Conservation (phyloP, 2,888 invertebrate species). For the Torymus auratus region DNA sequence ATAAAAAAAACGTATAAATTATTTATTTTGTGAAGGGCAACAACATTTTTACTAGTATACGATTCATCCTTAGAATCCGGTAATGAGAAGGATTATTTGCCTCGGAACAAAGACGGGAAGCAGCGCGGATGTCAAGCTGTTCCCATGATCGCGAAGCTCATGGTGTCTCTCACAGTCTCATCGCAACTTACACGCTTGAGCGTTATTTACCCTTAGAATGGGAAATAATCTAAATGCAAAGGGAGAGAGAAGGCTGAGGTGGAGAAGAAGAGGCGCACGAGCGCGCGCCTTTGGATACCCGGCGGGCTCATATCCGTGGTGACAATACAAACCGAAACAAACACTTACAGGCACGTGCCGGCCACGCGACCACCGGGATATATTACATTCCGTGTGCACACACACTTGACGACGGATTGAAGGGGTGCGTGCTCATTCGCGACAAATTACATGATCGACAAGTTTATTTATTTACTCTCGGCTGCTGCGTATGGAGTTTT, state of each 20-base stretch:
- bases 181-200: constrained; percentile 61
- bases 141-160: constrained; percentile 48
- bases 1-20: no score
- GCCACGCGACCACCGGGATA: constrained; percentile 78
- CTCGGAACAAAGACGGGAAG: constrained; percentile 25
- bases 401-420: constrained; percentile 74
- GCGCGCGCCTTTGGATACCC: constrained; percentile 52
- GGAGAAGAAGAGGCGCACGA: constrained; percentile 21
- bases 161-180: constrained; percentile 1
- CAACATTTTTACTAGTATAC: constrained; percentile 20
- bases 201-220: constrained; percentile 69
- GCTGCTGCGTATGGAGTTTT: neutral
- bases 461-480: constrained; percentile 42
- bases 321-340: constrained; percentile 77
- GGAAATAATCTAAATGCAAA: constrained; percentile 65
- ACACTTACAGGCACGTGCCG: constrained; percentile 75
- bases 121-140: constrained; percentile 33
- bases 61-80: neutral
- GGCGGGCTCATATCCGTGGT: constrained; percentile 71
- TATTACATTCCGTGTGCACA: constrained; percentile 76
- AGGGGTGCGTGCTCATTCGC: constrained; percentile 63
- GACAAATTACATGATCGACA: constrained; percentile 46
- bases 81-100: constrained; percentile 44
- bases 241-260: constrained; percentile 48
- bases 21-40: no score